Conservation (phyloP, 2,797 vertebrate species). For the Chaunax sp. region DNA sequence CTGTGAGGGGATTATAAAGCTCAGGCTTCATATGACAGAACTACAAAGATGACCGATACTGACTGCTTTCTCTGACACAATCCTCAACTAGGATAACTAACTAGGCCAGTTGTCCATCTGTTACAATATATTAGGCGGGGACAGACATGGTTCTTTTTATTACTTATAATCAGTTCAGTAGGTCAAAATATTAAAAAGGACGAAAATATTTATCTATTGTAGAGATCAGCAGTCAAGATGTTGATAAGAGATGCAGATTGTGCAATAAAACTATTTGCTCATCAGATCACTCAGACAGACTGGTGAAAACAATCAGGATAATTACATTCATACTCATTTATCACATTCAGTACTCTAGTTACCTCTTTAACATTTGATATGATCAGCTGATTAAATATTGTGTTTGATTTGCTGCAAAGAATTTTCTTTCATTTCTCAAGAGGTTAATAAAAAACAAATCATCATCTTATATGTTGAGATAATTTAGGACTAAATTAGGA, state of each 20-base stretch:
- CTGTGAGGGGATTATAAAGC: slow-evolving; percentile 9
- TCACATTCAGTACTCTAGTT: slow-evolving; percentile 40
- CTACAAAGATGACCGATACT: slow-evolving; percentile 5
- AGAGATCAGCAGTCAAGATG: slow-evolving; percentile 26
- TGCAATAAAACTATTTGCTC: slow-evolving; percentile 55
- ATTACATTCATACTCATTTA: slow-evolving; percentile 53
- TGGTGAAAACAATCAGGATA: slow-evolving; percentile 51
- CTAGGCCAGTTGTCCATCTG: slow-evolving; percentile 15
- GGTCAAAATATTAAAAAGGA: slow-evolving; percentile 2
- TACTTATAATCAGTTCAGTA: neutral
- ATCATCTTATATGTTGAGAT: neutral
- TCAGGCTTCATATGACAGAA: neutral
- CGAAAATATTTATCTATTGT: neutral
- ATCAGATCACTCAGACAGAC: slow-evolving; percentile 48
- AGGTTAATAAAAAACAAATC: neutral
- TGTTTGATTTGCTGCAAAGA: slow-evolving; percentile 21
- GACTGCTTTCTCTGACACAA: neutral
- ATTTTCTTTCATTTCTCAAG: slow-evolving; percentile 13
- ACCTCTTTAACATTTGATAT: slow-evolving; percentile 16
- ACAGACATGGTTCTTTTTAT: neutral
- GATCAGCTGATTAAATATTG: slow-evolving; percentile 43
- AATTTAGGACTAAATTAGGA: slow-evolving; percentile 26
- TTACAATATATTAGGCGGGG: neutral
- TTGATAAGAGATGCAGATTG: slow-evolving; percentile 30
- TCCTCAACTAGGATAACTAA: slow-evolving; percentile 14